These are phyloP conservation scores for Podotricha telesiphe DNA, from an alignment of 2,888 invertebrate genomes.

Conservation along the genomic window DNA sequence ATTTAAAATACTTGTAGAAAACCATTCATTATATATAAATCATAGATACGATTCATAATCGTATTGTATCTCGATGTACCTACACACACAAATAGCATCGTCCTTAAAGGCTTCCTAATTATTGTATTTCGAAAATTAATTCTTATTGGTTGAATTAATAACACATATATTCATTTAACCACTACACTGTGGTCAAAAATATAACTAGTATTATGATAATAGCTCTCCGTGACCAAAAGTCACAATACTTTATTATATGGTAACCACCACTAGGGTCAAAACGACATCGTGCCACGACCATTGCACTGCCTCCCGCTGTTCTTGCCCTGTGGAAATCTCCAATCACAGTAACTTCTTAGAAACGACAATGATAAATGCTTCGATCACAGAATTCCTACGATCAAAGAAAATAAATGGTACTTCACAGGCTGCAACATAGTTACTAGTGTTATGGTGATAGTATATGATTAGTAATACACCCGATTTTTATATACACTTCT, in stretches of 20 bases:
- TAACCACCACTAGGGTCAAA: slow-evolving; percentile 58
- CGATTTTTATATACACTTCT: slow-evolving; percentile 26
- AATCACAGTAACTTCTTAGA: slow-evolving; percentile 39
- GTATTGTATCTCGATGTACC: no score
- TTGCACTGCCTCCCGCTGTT: slow-evolving; percentile 57
- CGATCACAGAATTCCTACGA: slow-evolving; percentile 28
- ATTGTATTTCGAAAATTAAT: not conserved
- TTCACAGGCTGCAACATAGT: slow-evolving; percentile 51
- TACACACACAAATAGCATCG: not conserved
- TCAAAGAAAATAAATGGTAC: slow-evolving; percentile 38
- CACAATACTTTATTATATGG: slow-evolving; percentile 56
- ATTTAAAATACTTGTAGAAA: no score
- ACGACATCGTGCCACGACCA: slow-evolving; percentile 71
- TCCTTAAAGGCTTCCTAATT: not conserved
- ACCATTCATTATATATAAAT: no score
- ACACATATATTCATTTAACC: not conserved
- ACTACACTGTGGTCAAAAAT: not conserved
- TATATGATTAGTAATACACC: slow-evolving; percentile 30
- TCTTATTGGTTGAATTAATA: not conserved
- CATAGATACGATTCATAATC: no score
- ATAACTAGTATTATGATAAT: slow-evolving; percentile 58
- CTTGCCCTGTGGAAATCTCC: slow-evolving; percentile 33
- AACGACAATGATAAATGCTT: slow-evolving; percentile 45
- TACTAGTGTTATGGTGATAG: slow-evolving; percentile 33
- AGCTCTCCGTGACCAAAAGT: slow-evolving; percentile 66